Conservation (phyloP, 2,113 vertebrate species). For the Ceyx margarethae region DNA sequence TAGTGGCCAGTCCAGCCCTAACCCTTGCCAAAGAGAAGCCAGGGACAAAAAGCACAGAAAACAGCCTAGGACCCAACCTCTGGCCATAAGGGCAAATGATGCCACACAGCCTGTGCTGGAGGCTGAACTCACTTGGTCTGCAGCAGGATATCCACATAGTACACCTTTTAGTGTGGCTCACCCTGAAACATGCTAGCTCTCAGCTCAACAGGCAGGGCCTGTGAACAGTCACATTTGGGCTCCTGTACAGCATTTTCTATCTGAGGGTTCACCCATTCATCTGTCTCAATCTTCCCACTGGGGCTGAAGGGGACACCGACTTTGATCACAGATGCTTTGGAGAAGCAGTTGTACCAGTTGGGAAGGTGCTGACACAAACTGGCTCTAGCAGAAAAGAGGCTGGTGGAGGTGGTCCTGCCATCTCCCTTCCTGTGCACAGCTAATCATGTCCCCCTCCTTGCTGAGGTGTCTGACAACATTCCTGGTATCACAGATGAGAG, state of each 20-base stretch:
- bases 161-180: background rate
- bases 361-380: background rate
- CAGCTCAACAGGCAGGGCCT: background rate
- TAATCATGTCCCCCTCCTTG: background rate
- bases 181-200: background rate
- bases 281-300: background rate
- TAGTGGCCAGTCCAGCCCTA: background rate
- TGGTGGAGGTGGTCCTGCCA: background rate
- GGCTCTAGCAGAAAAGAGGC: rapidly evolving
- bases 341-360: background rate
- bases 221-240: background rate
- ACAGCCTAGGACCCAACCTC: background rate
- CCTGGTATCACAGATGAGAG: background rate
- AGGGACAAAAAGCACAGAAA: background rate
- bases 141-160: background rate
- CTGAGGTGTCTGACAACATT: background rate
- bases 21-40: background rate
- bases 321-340: background rate
- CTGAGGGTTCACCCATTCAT: background rate
- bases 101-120: rapidly evolving
- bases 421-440: background rate
- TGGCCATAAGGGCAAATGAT: background rate
- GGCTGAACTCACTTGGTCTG: background rate
- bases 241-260: background rate
- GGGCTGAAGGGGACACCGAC: background rate